Evolutionary conservation across 2,797 vertebrate genomes (phyloP).

Genomic region (Apogon talboti): DNA sequence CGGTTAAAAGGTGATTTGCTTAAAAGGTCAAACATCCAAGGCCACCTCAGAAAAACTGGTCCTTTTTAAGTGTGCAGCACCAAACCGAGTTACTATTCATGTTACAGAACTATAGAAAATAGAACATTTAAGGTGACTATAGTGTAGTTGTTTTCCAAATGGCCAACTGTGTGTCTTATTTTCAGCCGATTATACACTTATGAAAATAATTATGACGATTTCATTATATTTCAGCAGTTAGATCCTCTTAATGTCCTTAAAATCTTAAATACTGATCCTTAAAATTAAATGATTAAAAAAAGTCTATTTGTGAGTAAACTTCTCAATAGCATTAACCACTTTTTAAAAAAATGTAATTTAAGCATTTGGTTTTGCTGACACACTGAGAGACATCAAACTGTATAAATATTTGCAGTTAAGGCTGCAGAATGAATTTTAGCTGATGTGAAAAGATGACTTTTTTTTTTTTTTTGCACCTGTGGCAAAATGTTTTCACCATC

Average conservation of each 20-base stretch:
- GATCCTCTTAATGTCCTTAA: no score
- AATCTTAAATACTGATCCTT: no score
- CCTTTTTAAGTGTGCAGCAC: slow-evolving; percentile 14
- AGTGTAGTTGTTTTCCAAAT: no score
- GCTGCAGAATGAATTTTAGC: slow-evolving; percentile 7
- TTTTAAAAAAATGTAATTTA: neutral
- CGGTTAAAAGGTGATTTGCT: slow-evolving; percentile 33
- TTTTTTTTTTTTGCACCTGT: slow-evolving; percentile 31
- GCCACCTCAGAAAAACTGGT: slow-evolving; percentile 4
- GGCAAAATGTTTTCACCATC: slow-evolving; percentile 34
- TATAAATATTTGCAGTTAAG: slow-evolving; percentile 5
- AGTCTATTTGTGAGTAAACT: no score
- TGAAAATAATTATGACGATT: no score
- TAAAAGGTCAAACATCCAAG: slow-evolving; percentile 8
- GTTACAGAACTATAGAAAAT: neutral
- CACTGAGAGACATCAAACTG: neutral
- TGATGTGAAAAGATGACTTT: slow-evolving; percentile 13
- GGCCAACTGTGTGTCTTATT: no score
- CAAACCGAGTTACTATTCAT: neutral
- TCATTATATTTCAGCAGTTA: no score
- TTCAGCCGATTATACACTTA: no score
- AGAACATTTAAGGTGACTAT: no score
- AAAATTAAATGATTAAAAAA: no score
- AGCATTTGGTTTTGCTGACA: neutral
- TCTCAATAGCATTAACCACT: no score